These are phyloP conservation scores for Pseudomyrmex sp. DNA, from an alignment of 1,140 invertebrate species.

Conservation along the genomic window DNA sequence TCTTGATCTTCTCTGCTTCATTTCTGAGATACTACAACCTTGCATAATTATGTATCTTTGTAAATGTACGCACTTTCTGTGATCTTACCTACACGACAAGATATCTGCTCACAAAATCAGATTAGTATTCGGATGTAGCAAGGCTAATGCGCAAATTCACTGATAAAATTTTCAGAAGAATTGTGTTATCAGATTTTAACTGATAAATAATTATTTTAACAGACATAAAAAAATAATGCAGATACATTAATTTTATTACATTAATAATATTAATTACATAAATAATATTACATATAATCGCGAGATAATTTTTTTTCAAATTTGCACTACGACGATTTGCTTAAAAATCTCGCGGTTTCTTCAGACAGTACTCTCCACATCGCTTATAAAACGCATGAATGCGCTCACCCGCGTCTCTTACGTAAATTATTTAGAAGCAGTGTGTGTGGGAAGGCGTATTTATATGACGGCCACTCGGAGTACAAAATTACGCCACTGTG, in stretches of 20 bases:
- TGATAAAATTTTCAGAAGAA: no score
- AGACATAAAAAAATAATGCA: background rate
- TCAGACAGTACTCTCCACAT: background rate
- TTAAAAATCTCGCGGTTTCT: conserved; percentile 40
- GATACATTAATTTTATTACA: background rate
- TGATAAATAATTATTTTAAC: background rate
- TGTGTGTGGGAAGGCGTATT: conserved; percentile 69
- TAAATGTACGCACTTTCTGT: conserved; percentile 43
- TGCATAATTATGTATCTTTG: conserved; percentile 52
- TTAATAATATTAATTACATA: no score
- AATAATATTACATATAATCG: no score
- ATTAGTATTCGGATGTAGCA: no score
- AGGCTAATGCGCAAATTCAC: background rate
- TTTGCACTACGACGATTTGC: conserved; percentile 4
- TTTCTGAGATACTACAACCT: conserved; percentile 63
- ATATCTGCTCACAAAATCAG: conserved; percentile 9
- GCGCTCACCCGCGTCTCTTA: conserved; percentile 59
- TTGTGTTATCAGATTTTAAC: background rate
- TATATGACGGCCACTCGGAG: conserved; percentile 66
- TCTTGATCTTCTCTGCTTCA: no score
- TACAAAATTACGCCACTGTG: conserved; percentile 73
- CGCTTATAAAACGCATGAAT: conserved; percentile 54
- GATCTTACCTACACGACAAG: conserved; percentile 9
- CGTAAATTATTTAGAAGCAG: conserved; percentile 71
- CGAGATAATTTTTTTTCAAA: conserved; percentile 10